These are phyloP conservation scores for Carassius auratus DNA, from an alignment of 2,113 vertebrate species.

Conservation along the genomic window DNA sequence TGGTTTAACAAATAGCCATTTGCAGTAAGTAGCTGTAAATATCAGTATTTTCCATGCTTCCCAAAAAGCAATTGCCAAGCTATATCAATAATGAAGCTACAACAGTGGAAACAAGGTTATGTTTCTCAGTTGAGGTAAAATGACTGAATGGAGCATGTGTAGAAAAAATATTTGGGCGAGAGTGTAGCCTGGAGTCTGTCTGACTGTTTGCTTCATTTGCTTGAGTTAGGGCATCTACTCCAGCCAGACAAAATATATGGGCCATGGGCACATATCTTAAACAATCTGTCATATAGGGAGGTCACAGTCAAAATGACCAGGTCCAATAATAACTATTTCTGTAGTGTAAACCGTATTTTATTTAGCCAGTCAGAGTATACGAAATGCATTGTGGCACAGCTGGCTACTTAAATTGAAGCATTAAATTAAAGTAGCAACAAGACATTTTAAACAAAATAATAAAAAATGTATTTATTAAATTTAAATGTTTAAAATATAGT, in stretches of 20 bases:
- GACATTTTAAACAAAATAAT: neutral
- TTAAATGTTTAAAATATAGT: neutral
- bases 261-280: neutral
- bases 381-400: neutral
- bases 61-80: neutral
- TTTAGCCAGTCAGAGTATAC: neutral
- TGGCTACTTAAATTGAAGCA: neutral
- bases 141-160: constrained; percentile 12
- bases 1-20: neutral
- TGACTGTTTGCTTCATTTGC: neutral
- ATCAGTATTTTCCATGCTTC: neutral
- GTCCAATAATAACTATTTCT: neutral
- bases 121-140: constrained; percentile 2
- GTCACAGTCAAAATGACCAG: neutral
- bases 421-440: neutral
- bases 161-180: neutral
- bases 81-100: constrained; percentile 45
- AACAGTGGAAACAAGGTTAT: constrained; percentile 16
- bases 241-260: neutral
- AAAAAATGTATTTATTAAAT: neutral
- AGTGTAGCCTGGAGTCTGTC: constrained; percentile 32
- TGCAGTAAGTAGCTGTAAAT: neutral
- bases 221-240: constrained; percentile 21
- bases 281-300: neutral
- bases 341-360: neutral